Conservation (phyloP, 2,888 invertebrate species). For the Cataglyphis altisquamis region DNA sequence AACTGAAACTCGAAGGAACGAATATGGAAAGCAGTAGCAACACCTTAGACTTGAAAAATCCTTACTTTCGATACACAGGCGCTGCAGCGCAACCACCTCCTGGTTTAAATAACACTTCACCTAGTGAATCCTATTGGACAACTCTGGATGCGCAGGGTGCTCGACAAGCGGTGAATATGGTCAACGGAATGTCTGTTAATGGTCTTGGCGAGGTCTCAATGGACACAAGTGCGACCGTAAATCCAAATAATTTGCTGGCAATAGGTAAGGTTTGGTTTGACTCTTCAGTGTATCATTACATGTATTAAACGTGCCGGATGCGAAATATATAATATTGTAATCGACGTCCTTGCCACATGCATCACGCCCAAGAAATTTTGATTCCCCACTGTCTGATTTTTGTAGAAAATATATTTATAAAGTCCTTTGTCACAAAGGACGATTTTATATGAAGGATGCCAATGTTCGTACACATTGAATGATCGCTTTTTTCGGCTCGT, state of each 20-base stretch:
- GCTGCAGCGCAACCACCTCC: conserved; percentile 97
- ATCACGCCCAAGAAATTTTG: conserved; percentile 13
- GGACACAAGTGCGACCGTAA: conserved; percentile 89
- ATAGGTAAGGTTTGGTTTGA: conserved; percentile 82
- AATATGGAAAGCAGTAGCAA: conserved; percentile 93
- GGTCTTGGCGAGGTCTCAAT: conserved; percentile 91
- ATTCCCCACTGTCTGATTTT: conserved; percentile 15
- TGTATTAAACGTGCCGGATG: conserved; percentile 43
- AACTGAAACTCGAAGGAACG: conserved; percentile 96
- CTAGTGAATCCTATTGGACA: conserved; percentile 97
- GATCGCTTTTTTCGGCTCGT: not conserved
- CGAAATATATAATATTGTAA: conserved; percentile 48
- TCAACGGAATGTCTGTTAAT: conserved; percentile 92
- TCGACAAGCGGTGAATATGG: conserved; percentile 90
- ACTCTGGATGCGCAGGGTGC: conserved; percentile 93
- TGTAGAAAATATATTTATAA: conserved; percentile 33
- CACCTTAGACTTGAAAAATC: conserved; percentile 98
- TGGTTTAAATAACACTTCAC: conserved; percentile 95
- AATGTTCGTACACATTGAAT: conserved; percentile 10
- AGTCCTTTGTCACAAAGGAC: conserved; percentile 2
- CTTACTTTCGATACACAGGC: conserved; percentile 98
- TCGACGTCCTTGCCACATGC: conserved; percentile 33
- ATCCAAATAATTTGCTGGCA: conserved; percentile 86
- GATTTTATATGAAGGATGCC: conserved; percentile 2
- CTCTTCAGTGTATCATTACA: conserved; percentile 56